A percentile compares a stretch with the other conserved stretches of the same genome.
These are phyloP conservation scores for Acrobasis repandana DNA, from an alignment of 2,888 invertebrate genomes.

Conservation along the genomic window DNA sequence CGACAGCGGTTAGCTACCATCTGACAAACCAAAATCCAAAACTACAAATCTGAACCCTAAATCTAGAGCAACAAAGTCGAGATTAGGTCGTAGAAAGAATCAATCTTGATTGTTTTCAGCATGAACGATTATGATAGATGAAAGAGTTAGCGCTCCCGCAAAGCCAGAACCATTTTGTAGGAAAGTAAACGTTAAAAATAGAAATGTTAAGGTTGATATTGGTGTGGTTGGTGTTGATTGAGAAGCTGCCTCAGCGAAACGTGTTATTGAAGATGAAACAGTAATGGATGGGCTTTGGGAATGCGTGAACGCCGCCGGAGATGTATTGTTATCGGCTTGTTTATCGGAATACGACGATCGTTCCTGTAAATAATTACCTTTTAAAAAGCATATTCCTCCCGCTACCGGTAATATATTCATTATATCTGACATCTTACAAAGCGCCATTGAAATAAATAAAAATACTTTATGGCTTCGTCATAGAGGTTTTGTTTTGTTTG, in stretches of 20 bases:
- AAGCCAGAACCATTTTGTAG: slow-evolving; percentile 52
- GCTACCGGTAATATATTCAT: slow-evolving; percentile 82
- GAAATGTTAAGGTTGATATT: slow-evolving; percentile 54
- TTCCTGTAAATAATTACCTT: slow-evolving; percentile 80
- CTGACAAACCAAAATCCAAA: slow-evolving; percentile 51
- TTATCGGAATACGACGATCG: slow-evolving; percentile 78
- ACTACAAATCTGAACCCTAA: slow-evolving; percentile 44
- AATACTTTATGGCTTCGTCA: slow-evolving; percentile 61
- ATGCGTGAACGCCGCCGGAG: slow-evolving; percentile 81
- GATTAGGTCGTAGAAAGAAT: slow-evolving; percentile 52
- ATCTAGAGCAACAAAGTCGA: slow-evolving; percentile 37
- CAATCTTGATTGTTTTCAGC: slow-evolving; percentile 83
- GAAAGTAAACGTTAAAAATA: slow-evolving; percentile 50
- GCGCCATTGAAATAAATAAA: slow-evolving; percentile 74
- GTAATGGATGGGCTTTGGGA: slow-evolving; percentile 81
- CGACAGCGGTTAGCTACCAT: slow-evolving; percentile 76
- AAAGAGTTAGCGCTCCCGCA: slow-evolving; percentile 82
- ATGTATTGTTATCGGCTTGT: slow-evolving; percentile 80
- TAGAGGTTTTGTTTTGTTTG: neutral
- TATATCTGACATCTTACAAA: slow-evolving; percentile 78
- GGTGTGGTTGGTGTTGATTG: slow-evolving; percentile 35
- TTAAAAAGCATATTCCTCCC: slow-evolving; percentile 70
- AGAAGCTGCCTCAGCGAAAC: slow-evolving; percentile 63
- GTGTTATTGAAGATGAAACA: slow-evolving; percentile 81
- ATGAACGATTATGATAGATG: slow-evolving; percentile 84